Evolutionary conservation across 64 coral and sea anemone genomes (phyloP), one percentile per base, ranked within the genome.

Genomic region (Stylophora pistillata): DNA sequence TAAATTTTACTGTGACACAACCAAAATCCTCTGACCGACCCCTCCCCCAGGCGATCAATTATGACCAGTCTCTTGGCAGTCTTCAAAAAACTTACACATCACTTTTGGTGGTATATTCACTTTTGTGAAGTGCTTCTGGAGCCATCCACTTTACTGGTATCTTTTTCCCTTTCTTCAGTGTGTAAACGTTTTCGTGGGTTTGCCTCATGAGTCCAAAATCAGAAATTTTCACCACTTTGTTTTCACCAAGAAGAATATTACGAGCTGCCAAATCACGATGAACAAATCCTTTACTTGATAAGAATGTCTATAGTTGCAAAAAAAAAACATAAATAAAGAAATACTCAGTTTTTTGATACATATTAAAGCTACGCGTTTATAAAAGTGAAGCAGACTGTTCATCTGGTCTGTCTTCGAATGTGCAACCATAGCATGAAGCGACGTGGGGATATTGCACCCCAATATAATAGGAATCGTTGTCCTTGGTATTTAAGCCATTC

Each of bases 201-300:
- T 55, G 64, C 3, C 88, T 76, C 60, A 41, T 89, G 64, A 89
- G 21, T 29, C 88, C 88, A 72, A 89, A 89, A 66, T 89, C 88
- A 10, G 88, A 76, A 69, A 89, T 78, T 55, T 89, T 89, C 27
- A 89, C 88, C 7, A 72, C 53, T 52, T 79, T 89, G 77, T 71
- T 55, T 15, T 89, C 60, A n/a, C 63, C 88, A 81, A 89, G 59
- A 41, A 85, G 58, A 29, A 71, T 56, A 64, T 89, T 89, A 2
- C 87, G 87, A 27, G 87, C 87, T 20, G 88, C 88, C 32, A 89
- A 89, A 53, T 89, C 88, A 16, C 88, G 88, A 71, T 89, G 88
- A 0, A 89, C 77, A 73, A 70, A 89, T 30, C 76, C 76, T 20
- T 89, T 58, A 15, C 31, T 54, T 56, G 88, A 63, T 60, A 89